Evolutionary conservation across 2,113 vertebrate genomes (phyloP).

Genomic region (Alligator sinensis): DNA sequence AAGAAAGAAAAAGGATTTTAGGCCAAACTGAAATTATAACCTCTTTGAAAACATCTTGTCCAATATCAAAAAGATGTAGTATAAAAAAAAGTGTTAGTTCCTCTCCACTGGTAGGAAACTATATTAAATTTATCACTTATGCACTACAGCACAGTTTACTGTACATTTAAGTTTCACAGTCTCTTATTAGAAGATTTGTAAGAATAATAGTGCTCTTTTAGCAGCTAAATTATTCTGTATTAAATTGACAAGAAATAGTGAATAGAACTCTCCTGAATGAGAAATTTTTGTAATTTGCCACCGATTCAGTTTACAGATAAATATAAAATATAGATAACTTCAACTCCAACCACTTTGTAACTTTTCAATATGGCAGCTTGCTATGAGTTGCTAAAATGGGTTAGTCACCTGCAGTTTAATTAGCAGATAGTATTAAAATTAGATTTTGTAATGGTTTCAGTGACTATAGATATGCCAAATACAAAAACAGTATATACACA

Average conservation of each 20-base stretch:
- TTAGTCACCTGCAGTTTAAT: not conserved
- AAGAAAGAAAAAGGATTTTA: conserved; percentile 32
- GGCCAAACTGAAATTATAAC: conserved; percentile 54
- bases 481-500: conserved; percentile 64
- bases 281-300: not conserved
- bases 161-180: conserved; percentile 56
- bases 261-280: not conserved
- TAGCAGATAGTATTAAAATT: conserved; percentile 17
- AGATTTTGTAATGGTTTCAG: conserved; percentile 31
- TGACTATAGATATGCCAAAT: conserved; percentile 67
- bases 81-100: conserved; percentile 58
- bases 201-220: not conserved
- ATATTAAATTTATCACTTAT: conserved; percentile 65
- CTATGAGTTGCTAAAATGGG: conserved; percentile 8
- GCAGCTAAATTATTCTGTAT: not conserved
- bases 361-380: not conserved
- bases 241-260: not conserved
- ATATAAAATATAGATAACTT: not conserved
- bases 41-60: conserved; percentile 22
- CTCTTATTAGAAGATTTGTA: not conserved
- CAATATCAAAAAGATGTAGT: not conserved
- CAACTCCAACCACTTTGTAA: conserved; percentile 46
- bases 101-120: conserved; percentile 69
- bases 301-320: conserved; percentile 10
- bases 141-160: conserved; percentile 30